Base-by-base conservation (phyloP, 92 coral and sea anemone species). In the Umimayanthus chanpuru region DNA sequence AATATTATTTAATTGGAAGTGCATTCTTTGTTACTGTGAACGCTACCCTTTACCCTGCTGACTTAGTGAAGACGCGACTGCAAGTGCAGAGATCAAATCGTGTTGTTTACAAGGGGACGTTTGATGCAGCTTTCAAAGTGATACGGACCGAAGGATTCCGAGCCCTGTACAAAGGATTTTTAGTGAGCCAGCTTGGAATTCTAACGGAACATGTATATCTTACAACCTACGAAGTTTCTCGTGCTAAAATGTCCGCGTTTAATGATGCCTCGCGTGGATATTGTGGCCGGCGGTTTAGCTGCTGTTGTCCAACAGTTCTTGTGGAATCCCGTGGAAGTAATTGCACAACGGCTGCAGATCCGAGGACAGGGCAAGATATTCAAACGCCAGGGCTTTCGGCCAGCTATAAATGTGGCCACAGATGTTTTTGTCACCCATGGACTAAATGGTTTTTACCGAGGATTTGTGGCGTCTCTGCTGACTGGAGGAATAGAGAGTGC, bases 61-160 rank as follows among this genome's bases (percentile, higher is more conserved):
- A 91, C 77, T 92, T 97, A 88, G 94, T 97, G 32, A 96, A 94
- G 81, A 97, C 99, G 25, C 93, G 99, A 11, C 95, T 97, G 44
- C 99, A 97, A 81, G 92, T 97, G 15, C 99, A 97, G 87, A 92
- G 93, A 74, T 79, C 91, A 23, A 85, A 91, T 36, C 87, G 74
- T 23, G 82, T 90, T 23, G 80, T 90, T 49, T 95, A 97, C 80
- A 95, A 91, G 50, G 98, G 96, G 9, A 95, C 99, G 6, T 41
- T 88, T n/a, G 99, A 97, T 85, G 99, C 98, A 25, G 90, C 92
- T 80, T 80, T 65, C 29, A 97, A 94, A 84, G 94, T 94, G 1
- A 36, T 93, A 30, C 90, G 88, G 90, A 85, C 85, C 36, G 99
- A 97, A 89, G 99, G 99, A 76, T 43, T 97, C 32, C 89, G 92